phyloP scores from a whole-genome alignment of 2,113 vertebrate genomes.

The Argyrosomus japonicus region DNA sequence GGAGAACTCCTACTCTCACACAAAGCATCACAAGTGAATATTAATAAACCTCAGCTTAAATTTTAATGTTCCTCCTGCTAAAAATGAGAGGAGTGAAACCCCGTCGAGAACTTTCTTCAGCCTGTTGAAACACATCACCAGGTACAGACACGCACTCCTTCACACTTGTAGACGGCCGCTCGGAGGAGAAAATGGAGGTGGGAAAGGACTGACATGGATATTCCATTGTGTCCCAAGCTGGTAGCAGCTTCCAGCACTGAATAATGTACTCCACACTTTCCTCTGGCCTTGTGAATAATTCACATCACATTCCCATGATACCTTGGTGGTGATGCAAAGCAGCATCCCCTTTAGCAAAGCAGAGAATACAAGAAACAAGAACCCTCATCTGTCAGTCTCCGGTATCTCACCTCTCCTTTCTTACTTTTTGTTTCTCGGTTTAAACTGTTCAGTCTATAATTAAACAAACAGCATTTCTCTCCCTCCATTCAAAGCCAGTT shows the following conservation, averaged over 20 bases:
- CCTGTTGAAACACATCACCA: conserved; percentile 3
- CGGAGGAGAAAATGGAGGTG: neutral
- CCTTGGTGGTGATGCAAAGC: conserved; percentile 43
- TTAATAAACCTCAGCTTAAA: neutral
- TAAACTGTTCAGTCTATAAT: neutral
- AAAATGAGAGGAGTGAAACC: neutral
- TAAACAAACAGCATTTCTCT: conserved; percentile 17
- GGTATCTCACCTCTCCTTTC: neutral
- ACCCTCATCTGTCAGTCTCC: neutral
- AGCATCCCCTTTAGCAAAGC: conserved; percentile 18
- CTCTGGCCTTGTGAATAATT: conserved; percentile 61
- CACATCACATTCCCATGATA: conserved; percentile 48
- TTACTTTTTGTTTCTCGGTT: neutral
- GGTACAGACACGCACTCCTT: neutral
- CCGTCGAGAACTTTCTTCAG: neutral
- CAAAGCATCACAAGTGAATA: neutral
- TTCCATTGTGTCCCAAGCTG: conserved; percentile 63
- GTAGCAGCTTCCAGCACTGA: conserved; percentile 52
- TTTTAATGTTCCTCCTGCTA: neutral
- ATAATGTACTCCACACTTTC: conserved; percentile 62
- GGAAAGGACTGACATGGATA: conserved; percentile 50
- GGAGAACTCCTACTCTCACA: neutral
- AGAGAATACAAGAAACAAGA: conserved; percentile 4
- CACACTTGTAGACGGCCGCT: conserved; percentile 20
- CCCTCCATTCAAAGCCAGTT: neutral